A percentile compares a stretch with the other conserved stretches of the same genome.
phyloP scores from a whole-genome alignment of 35 echinoderm and acorn worm genomes.

The Diadema setosum region DNA sequence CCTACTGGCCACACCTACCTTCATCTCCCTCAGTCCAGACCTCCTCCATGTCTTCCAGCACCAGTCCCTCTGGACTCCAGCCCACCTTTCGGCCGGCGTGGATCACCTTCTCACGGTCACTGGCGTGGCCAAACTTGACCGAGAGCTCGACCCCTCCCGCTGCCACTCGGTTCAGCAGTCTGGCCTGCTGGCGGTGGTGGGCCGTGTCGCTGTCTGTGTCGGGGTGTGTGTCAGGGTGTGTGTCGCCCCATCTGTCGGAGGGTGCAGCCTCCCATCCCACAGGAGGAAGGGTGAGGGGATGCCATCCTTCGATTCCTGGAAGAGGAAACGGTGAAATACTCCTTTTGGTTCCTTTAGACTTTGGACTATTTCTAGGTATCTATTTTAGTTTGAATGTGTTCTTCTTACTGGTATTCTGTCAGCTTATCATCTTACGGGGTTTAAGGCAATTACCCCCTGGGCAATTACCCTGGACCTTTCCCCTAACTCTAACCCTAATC shows the following conservation, averaged over 20 bases:
- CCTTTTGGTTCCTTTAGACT: too few relatives aligned
- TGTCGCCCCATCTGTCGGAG: not conserved
- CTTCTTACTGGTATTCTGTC: not conserved
- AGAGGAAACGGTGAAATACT: not conserved
- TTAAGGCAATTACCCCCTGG: too few relatives aligned
- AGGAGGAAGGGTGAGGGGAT: conserved; percentile 48
- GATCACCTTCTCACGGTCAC: conserved; percentile 71
- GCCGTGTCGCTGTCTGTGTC: not conserved
- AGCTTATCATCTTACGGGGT: too few relatives aligned
- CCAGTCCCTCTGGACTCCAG: conserved; percentile 58
- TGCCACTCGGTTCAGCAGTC: conserved; percentile 51
- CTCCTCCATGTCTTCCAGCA: conserved; percentile 37
- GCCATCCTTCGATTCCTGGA: conserved; percentile 89
- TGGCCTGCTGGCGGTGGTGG: not conserved
- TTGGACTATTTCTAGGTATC: too few relatives aligned
- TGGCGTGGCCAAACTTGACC: conserved; percentile 73
- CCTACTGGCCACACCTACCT: not conserved
- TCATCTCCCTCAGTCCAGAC: conserved; percentile 32
- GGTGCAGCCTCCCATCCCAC: conserved; percentile 28
- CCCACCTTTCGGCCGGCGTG: conserved; percentile 72
- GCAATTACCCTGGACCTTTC: too few relatives aligned
- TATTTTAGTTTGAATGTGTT: not conserved
- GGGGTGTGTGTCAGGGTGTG: not conserved
- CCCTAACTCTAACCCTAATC: too few relatives aligned
- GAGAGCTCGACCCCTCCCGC: conserved; percentile 82